Conservation (phyloP, 2,113 vertebrate species). For the Hemiprocne comata region DNA sequence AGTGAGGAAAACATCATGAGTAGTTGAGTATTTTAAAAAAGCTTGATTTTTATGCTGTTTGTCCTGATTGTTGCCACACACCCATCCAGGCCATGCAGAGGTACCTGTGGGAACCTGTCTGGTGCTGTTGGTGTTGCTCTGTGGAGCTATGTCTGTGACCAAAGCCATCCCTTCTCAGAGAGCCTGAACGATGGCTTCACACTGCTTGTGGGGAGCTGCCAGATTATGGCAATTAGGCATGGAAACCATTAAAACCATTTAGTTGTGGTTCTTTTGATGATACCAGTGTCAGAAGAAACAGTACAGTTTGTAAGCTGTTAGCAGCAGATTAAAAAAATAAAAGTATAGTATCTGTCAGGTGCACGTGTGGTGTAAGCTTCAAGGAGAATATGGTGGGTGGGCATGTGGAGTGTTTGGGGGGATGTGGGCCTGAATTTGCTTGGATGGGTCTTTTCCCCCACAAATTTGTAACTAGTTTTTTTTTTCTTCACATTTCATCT, state of each 20-base stretch:
- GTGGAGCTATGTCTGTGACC: not conserved
- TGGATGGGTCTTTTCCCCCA: not conserved
- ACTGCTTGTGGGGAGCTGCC: not conserved
- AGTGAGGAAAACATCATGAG: not conserved
- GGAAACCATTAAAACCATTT: not conserved
- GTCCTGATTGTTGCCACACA: not conserved
- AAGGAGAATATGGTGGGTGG: not conserved
- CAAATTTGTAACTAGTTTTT: not conserved
- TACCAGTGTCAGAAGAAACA: not conserved
- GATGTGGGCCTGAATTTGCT: not conserved
- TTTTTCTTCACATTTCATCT: not conserved
- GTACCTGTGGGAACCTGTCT: accelerated
- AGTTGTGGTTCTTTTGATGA: not conserved
- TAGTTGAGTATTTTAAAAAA: not conserved
- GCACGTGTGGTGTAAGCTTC: not conserved
- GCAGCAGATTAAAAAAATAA: not conserved
- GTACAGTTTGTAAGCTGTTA: not conserved
- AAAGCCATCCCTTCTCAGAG: not conserved
- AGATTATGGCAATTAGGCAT: not conserved
- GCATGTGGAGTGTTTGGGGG: not conserved
- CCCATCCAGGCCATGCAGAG: not conserved
- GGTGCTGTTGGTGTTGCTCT: not conserved
- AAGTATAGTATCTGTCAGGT: not conserved
- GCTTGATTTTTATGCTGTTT: not conserved
- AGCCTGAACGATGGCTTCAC: not conserved